Evolutionary conservation across 2,797 vertebrate genomes (phyloP).

Genomic region (Pseudomugil gertrudae): DNA sequence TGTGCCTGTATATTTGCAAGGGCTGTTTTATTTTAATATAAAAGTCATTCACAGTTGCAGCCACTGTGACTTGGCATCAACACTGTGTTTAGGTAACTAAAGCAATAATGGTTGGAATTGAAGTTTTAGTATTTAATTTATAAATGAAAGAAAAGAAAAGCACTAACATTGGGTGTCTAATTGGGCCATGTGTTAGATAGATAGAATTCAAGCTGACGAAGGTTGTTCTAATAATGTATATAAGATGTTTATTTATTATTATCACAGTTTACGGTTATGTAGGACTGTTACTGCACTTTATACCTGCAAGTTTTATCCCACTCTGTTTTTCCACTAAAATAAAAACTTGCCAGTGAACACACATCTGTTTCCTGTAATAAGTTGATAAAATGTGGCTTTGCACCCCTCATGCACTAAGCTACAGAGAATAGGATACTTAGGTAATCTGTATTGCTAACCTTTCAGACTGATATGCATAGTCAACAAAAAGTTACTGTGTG

Average conservation of each 20-base stretch:
- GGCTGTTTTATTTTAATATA: slow-evolving; percentile 34
- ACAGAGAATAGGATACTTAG: background rate
- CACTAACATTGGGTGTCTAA: slow-evolving; percentile 21
- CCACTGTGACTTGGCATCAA: slow-evolving; percentile 46
- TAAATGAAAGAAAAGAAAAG: slow-evolving; percentile 7
- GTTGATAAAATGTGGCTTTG: background rate
- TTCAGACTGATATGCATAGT: background rate
- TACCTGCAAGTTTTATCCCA: slow-evolving; percentile 32
- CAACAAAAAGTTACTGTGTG: background rate
- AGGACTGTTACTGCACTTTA: slow-evolving; percentile 71
- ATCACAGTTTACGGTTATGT: slow-evolving; percentile 22
- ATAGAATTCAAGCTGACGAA: slow-evolving; percentile 19
- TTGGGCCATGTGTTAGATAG: slow-evolving; percentile 18
- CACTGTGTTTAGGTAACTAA: slow-evolving; percentile 42
- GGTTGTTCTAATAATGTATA: slow-evolving; percentile 40
- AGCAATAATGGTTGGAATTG: slow-evolving; percentile 37
- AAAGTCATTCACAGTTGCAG: slow-evolving; percentile 11
- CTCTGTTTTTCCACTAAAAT: slow-evolving; percentile 59
- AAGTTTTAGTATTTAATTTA: slow-evolving; percentile 14
- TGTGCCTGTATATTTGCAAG: slow-evolving; percentile 49
- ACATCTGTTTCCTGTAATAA: background rate
- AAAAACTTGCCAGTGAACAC: slow-evolving; percentile 56
- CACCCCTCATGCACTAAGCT: background rate
- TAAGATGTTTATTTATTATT: slow-evolving; percentile 57
- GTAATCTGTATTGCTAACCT: background rate